Conservation (phyloP, 2,888 invertebrate genomes). For the Atethmia centrago region DNA sequence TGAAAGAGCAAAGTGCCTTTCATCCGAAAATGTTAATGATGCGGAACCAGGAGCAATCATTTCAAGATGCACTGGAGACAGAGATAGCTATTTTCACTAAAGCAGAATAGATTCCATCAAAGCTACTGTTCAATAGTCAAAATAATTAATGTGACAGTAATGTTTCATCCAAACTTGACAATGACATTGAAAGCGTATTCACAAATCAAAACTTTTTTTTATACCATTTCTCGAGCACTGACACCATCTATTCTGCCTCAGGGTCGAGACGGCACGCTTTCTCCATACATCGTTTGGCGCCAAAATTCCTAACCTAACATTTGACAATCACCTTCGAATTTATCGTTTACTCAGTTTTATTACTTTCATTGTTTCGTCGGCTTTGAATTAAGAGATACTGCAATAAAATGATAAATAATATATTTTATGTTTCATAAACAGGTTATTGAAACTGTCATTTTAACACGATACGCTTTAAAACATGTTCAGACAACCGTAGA, state of each 20-base stretch:
- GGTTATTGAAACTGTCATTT: slow-evolving; percentile 61
- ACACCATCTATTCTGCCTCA: slow-evolving; percentile 77
- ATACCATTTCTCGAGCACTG: slow-evolving; percentile 71
- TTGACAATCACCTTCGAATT: slow-evolving; percentile 65
- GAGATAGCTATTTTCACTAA: not conserved
- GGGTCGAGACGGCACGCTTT: slow-evolving; percentile 81
- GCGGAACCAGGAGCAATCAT: slow-evolving; percentile 23
- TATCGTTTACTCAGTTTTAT: slow-evolving; percentile 61
- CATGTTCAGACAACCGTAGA: slow-evolving; percentile 65
- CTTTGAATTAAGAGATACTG: slow-evolving; percentile 49
- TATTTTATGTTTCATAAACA: slow-evolving; percentile 46
- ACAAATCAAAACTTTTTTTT: slow-evolving; percentile 56
- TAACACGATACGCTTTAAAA: slow-evolving; percentile 49
- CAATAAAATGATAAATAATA: slow-evolving; percentile 47
- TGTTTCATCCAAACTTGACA: slow-evolving; percentile 33
- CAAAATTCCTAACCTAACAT: slow-evolving; percentile 84
- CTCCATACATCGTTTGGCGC: slow-evolving; percentile 81
- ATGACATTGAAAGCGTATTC: slow-evolving; percentile 46
- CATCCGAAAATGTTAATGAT: slow-evolving; percentile 9
- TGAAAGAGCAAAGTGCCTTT: slow-evolving; percentile 1
- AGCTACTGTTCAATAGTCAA: not conserved
- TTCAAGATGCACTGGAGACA: not conserved
- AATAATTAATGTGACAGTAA: slow-evolving; percentile 28
- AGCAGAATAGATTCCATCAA: slow-evolving; percentile 8
- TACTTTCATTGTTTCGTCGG: slow-evolving; percentile 53